Evolutionary conservation across 1,140 invertebrate genomes (phyloP), one percentile per base, ranked within the genome.

Genomic region (Lordiphosa stackelbergi): DNA sequence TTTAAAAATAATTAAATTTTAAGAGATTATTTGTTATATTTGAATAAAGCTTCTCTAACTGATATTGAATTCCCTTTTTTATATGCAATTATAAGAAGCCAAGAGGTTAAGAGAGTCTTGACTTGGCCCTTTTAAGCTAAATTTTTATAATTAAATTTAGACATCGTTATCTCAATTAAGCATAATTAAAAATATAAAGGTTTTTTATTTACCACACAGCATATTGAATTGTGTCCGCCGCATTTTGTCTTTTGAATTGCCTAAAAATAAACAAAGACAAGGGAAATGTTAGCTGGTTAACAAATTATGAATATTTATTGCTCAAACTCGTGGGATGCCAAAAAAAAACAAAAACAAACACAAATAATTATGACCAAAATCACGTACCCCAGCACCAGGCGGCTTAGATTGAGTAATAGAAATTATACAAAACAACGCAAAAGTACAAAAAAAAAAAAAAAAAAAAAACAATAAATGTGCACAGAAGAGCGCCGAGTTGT

Each of bases 291-390:
- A 65, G 60, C 60, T 66, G 60, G 53, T 73, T 69, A 73, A 53
- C 46, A 65, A 77, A 79, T 65, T 73, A 79, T 79, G 60, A 78
- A 81, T 81, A 81, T 81, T 79, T 79, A 81, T 81, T 81, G 42
- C 75, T 49, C 45, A 58, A 81, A 45, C 57, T 59, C 71, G 74
- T 74, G 71, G 65, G 74, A 79, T 56, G 70, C 42, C 74, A 11
- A 52, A 59, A 56, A 41, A 41, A 31, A 42, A 40, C 13, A 53
- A 53, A 56, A 55, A 51, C 55, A 52, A 69, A 60, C 47, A 53
- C 47, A 60, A 61, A 68, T 69, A 69, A 69, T 69, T 69, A 49
- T 53, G 60, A 42, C 37, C 47, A 31, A 72, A 69, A 69, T 31
- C 56, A 69, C 70, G 72, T 58, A 57, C 59, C 48, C 22, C 37